Conservation (phyloP, 2,797 vertebrate genomes). For the Potorous gilbertii region DNA sequence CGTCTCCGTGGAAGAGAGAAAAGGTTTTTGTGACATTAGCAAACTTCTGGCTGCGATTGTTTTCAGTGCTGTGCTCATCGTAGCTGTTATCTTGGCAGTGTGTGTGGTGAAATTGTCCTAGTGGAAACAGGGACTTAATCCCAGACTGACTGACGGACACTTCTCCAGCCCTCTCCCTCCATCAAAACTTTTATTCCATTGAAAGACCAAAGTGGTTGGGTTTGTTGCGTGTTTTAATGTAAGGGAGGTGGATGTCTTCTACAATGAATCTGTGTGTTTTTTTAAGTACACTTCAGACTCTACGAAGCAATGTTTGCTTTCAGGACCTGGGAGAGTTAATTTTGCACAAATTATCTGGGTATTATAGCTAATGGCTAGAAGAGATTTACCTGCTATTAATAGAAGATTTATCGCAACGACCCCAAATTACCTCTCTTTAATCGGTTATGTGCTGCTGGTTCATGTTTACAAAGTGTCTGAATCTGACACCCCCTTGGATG, state of each 20-base stretch:
- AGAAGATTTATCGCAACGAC: conserved; percentile 77
- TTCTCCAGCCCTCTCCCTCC: not conserved
- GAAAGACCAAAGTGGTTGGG: not conserved
- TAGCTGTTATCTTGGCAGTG: conserved; percentile 92
- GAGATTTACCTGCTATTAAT: conserved; percentile 86
- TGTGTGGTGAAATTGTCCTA: conserved; percentile 95
- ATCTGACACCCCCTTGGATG: not conserved
- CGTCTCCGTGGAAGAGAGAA: conserved; percentile 89
- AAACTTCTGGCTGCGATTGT: conserved; percentile 90
- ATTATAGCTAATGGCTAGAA: conserved; percentile 79
- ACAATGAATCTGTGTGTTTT: conserved; percentile 20
- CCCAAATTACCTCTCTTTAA: conserved; percentile 72
- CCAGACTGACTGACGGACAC: fast-evolving
- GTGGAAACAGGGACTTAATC: conserved; percentile 46
- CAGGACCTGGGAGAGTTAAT: conserved; percentile 80
- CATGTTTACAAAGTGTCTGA: conserved; percentile 71
- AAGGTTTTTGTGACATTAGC: conserved; percentile 87
- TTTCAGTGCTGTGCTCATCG: conserved; percentile 91
- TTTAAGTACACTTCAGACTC: conserved; percentile 52
- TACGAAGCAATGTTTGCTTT: conserved; percentile 46
- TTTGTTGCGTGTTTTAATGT: conserved; percentile 6
- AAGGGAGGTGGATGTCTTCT: not conserved
- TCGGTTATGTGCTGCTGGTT: conserved; percentile 72
- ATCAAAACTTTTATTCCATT: not conserved
- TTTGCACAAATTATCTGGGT: conserved; percentile 53